Percentiles rank a stretch among this genome's conserved stretches.
Conservation (phyloP, 2,888 invertebrate species). For the Chouioia cunea region DNA sequence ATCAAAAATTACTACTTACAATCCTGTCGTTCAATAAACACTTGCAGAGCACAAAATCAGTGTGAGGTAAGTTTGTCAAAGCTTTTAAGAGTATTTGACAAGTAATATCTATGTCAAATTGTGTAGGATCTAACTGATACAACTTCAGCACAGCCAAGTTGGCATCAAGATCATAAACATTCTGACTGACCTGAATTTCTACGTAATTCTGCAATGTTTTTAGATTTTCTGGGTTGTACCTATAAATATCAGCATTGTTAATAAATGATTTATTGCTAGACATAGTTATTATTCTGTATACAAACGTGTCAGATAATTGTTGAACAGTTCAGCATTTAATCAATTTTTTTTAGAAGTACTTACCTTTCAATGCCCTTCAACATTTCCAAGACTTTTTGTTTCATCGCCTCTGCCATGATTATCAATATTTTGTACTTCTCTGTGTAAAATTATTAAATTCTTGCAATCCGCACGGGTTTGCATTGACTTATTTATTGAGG, state of each 20-base stretch:
- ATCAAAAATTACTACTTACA: conserved; percentile 64
- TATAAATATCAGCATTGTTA: conserved; percentile 61
- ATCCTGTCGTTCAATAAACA: conserved; percentile 88
- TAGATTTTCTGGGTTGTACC: conserved; percentile 97
- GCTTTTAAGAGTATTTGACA: conserved; percentile 94
- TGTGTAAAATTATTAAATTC: too few species aligned
- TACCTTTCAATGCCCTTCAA: conserved; percentile 94
- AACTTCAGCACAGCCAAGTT: conserved; percentile 96
- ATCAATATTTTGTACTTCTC: conserved; percentile 1
- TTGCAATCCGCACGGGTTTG: too few species aligned
- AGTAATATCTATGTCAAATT: conserved; percentile 86
- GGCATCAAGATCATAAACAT: conserved; percentile 96
- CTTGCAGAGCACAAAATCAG: conserved; percentile 98
- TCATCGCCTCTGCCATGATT: conserved; percentile 85
- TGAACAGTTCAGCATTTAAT: too few species aligned
- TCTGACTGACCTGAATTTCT: conserved; percentile 91
- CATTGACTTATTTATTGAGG: too few species aligned
- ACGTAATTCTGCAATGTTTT: conserved; percentile 92
- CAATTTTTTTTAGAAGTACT: background rate
- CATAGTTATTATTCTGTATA: too few species aligned
- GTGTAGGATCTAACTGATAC: conserved; percentile 94
- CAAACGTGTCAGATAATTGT: too few species aligned
- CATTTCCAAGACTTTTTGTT: conserved; percentile 87
- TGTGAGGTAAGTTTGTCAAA: conserved; percentile 95
- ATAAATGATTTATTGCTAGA: background rate